Conservation (phyloP, 2,113 vertebrate genomes). For the Pungitius pungitius region DNA sequence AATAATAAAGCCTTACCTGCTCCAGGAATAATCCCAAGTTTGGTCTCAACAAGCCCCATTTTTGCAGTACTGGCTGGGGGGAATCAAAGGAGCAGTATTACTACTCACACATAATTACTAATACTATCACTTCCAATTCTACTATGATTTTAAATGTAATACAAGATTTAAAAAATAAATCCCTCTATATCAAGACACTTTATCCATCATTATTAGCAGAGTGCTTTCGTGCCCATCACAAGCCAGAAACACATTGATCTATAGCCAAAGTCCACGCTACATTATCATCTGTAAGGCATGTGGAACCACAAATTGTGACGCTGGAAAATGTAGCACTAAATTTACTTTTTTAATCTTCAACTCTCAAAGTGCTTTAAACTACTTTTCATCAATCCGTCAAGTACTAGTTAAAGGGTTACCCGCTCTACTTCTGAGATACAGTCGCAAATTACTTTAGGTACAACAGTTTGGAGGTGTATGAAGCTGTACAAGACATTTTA, state of each 20-base stretch:
- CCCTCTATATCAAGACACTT: background rate
- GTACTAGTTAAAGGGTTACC: too few relatives aligned
- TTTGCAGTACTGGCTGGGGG: slow-evolving; percentile 88
- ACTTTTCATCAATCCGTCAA: too few relatives aligned
- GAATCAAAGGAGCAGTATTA: slow-evolving; percentile 6
- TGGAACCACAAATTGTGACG: background rate
- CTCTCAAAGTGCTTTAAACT: too few relatives aligned
- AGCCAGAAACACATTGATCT: background rate
- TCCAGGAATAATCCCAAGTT: slow-evolving; percentile 94
- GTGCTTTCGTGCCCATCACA: background rate
- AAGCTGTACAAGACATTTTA: background rate
- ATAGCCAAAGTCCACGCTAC: too few relatives aligned
- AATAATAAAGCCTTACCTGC: slow-evolving; percentile 84
- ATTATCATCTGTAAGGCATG: background rate
- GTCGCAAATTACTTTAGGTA: too few relatives aligned
- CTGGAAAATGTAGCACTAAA: too few relatives aligned
- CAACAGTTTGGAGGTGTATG: background rate
- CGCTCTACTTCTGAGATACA: too few relatives aligned
- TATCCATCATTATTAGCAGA: background rate
- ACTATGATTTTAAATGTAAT: background rate
- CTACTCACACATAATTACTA: background rate
- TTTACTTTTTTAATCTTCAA: too few relatives aligned
- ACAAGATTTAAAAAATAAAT: background rate
- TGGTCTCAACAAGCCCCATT: slow-evolving; percentile 97
- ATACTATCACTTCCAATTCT: background rate